Evolutionary conservation across 2,888 invertebrate genomes (phyloP).

Genomic region (Ophion ventricosus): DNA sequence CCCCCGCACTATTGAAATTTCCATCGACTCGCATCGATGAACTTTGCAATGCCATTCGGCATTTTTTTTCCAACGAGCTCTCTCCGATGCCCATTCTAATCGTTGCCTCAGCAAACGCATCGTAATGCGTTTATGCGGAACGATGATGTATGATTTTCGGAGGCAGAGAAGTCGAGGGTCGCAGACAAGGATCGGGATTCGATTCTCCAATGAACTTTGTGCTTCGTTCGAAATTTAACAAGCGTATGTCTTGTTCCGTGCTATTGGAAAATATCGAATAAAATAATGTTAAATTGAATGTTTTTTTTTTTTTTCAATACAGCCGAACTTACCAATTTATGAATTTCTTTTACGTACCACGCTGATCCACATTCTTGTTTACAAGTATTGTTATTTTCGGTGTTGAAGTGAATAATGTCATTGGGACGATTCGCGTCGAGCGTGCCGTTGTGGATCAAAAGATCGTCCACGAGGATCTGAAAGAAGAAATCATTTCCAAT

Average conservation of each 20-base stretch:
- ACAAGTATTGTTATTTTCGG: constrained; percentile 72
- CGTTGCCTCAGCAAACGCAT: too few relatives aligned
- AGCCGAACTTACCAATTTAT: neutral
- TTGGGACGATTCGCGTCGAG: constrained; percentile 81
- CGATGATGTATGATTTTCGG: constrained; percentile 59
- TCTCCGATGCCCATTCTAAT: too few relatives aligned
- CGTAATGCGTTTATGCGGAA: constrained; percentile 34
- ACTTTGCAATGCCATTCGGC: too few relatives aligned
- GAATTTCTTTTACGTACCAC: constrained; percentile 73
- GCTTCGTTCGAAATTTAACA: constrained; percentile 71
- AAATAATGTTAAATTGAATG: constrained; percentile 17
- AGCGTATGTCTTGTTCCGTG: constrained; percentile 67
- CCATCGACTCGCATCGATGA: too few relatives aligned
- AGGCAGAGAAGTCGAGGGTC: constrained; percentile 83
- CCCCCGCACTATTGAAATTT: too few relatives aligned
- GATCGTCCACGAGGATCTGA: constrained; percentile 91
- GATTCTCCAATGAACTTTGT: constrained; percentile 76
- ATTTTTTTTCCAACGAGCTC: too few relatives aligned
- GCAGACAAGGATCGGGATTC: constrained; percentile 84
- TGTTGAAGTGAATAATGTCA: constrained; percentile 79
- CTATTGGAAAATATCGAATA: constrained; percentile 56
- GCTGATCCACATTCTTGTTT: constrained; percentile 52
- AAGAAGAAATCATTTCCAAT: constrained; percentile 23
- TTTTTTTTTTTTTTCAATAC: neutral
- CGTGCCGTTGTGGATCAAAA: constrained; percentile 91